Base-by-base conservation (phyloP, 2,888 invertebrate species). In the Eledone cirrhosa region DNA sequence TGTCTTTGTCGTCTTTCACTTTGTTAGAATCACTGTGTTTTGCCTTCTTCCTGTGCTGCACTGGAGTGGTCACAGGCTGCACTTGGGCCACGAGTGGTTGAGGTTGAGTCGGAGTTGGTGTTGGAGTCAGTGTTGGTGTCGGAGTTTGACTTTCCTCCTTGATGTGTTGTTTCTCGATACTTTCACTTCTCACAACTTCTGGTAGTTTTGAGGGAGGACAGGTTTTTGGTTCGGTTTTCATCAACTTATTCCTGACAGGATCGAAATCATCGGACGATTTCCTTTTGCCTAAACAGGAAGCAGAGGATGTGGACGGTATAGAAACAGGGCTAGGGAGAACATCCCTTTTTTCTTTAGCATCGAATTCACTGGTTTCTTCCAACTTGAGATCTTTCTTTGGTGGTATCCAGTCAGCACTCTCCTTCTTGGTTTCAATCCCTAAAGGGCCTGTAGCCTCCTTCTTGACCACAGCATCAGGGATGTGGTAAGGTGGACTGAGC, bases 301-400 rank as follows among this genome's bases (percentile, higher is more conserved):
- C 72, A 72, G 72, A 72, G 31, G 72, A 72, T 19, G 72, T 72
- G 72, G 72, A 72, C 72, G 72, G 72, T 41, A 72, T 33, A 72
- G 72, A 72, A 41, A 72, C 33, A 41, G 72, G 72, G 31, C 33
- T 41, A 72, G 72, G 41, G 63, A 72, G 13, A 33, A 72, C n/a
- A n/a, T 72, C 72, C n/a, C 72, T 33, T 33, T 72, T 72, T 8
- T 72, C 72, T 72, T 72, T 72, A 0, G 72, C 22, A 72, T 72
- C 72, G 31, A 72, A 31, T 72, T 72, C 72, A 33, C 22, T 72
- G 33, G n/a, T 63, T n/a, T 72, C 72, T 13, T 72, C 72, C 22
- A 33, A 11, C 41, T 72, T 72, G 72, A 72, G 72, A 72, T 72
- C 72, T 72, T 72, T 72, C 72, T 29, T 72, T 22, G 72, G 72